Base-by-base conservation (phyloP, 2,888 invertebrate species). In the Anoplius nigerrimus region DNA sequence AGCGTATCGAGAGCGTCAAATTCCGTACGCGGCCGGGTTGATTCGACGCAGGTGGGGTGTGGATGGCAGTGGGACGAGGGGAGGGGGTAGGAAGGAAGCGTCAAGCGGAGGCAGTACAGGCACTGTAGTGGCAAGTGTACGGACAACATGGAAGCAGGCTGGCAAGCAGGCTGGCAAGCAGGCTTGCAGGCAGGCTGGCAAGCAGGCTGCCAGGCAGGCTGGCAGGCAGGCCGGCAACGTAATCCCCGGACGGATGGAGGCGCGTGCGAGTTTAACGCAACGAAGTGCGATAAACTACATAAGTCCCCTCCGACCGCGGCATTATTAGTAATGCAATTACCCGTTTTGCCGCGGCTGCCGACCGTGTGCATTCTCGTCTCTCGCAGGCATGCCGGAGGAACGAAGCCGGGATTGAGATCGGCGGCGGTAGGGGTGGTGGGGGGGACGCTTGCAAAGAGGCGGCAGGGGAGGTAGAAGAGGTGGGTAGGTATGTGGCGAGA, bases 241-340 rank as follows among this genome's bases (percentile, higher is more conserved):
- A 34, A 34, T 34, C 34, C 34, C 34, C 11, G 6, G 34, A 34
- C 34, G 34, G 34, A 34, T 34, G 34, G 34, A 42, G 27, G 34
- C 24, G 60, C 51, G 51, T 18, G 48, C 48, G 48, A 16, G 48
- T 18, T 16, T 48, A 48, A 48, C 48, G 48, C 48, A 48, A 48
- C 18, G 65, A 66, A 77, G 63, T 62, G 55, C 61, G 62, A 70
- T 74, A 69, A 74, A 76, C 68, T 69, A 20, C 48, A 62, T 45
- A 69, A 72, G 61, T 62, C 51, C 48, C 22, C 46, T 15, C 54
- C 53, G 22, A 51, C 27, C 27, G 45, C 27, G 22, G 63, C 53
- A 52, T 77, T 77, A 77, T 77, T 72, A 74, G 67, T 54, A 73
- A 75, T 69, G 75, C 66, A 75, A 78, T 78, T 78, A 75, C 48